Percentiles rank a stretch among this genome's conserved stretches.
phyloP scores from a whole-genome alignment of 2,797 vertebrate species.

The Pipistrellus nathusii region DNA sequence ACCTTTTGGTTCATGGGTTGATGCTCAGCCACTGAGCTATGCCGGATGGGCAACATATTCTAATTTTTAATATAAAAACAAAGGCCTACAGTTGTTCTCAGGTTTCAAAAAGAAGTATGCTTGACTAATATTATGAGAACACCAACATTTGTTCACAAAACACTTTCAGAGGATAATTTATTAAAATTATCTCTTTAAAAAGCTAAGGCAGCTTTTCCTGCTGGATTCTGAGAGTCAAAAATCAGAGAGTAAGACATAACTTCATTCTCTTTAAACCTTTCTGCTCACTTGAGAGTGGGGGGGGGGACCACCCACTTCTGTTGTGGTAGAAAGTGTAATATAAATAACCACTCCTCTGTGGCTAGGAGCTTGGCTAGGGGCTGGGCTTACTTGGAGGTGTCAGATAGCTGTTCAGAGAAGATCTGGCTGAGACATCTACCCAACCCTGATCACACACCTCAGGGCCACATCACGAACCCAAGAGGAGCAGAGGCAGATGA shows the following conservation, averaged over 20 bases:
- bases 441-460: background rate
- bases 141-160: too few relatives aligned
- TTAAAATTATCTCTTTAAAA: background rate
- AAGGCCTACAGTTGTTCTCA: background rate
- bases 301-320: background rate
- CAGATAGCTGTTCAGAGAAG: accelerated
- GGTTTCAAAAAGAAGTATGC: background rate
- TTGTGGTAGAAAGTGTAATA: background rate
- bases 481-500: background rate
- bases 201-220: background rate
- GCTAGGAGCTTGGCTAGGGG: background rate
- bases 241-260: background rate
- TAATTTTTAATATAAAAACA: background rate
- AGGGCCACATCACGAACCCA: background rate
- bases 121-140: background rate
- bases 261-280: slow-evolving; percentile 8
- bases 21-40: too few relatives aligned
- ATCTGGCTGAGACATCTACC: background rate
- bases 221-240: background rate
- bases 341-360: accelerated
- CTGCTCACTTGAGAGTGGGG: background rate
- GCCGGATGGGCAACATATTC: too few relatives aligned
- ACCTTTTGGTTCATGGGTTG: too few relatives aligned
- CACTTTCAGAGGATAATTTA: background rate
- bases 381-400: accelerated